A percentile compares a stretch with the other conserved stretches of the same genome.
Conservation (phyloP, 2,113 vertebrate species). For the Alethe diademata region DNA sequence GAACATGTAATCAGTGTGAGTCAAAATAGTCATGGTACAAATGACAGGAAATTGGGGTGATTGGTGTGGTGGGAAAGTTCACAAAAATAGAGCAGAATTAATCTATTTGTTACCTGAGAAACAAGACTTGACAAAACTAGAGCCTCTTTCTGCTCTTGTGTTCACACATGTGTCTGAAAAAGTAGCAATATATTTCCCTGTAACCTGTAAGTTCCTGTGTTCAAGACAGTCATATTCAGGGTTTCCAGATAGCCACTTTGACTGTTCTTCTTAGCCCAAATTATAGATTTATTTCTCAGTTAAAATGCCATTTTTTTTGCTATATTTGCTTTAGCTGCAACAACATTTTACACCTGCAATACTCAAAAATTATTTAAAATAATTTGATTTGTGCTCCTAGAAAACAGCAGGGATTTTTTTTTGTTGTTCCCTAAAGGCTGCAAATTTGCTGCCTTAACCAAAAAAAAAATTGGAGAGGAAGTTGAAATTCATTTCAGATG, state of each 20-base stretch:
- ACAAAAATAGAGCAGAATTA: background rate
- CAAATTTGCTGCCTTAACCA: background rate
- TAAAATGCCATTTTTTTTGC: background rate
- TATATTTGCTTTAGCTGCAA: background rate
- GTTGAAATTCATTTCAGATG: accelerated
- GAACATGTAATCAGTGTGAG: background rate
- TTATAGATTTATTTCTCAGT: background rate
- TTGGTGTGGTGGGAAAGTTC: background rate
- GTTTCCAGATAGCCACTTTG: background rate
- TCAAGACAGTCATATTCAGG: background rate
- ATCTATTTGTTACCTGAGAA: background rate
- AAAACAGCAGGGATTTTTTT: background rate
- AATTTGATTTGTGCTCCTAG: background rate
- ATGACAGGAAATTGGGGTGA: background rate
- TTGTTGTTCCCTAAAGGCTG: background rate
- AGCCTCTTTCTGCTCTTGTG: background rate
- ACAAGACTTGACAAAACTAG: background rate
- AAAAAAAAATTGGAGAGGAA: background rate
- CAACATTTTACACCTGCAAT: background rate
- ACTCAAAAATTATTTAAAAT: background rate
- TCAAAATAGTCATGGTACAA: background rate
- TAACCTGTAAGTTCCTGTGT: background rate
- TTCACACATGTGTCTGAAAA: background rate
- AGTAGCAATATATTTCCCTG: background rate
- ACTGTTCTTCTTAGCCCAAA: background rate